Percentiles rank a stretch among this genome's conserved stretches.
These are phyloP conservation scores for Gonioctena quinquepunctata DNA, from an alignment of 1,140 invertebrate species.

Conservation along the genomic window DNA sequence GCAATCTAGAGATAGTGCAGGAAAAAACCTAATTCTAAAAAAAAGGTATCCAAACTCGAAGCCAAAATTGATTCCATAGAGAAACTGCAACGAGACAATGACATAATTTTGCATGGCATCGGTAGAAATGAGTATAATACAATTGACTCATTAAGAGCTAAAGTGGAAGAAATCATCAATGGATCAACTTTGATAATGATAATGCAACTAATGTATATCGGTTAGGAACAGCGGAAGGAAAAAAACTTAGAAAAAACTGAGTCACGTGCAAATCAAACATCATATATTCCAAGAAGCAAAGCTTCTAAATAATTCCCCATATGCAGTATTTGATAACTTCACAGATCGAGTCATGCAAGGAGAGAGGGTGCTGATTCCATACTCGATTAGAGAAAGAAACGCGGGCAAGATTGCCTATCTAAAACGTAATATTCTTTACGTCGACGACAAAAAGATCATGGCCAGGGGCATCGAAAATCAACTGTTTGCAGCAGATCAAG, in stretches of 20 bases:
- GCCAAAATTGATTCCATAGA: not conserved
- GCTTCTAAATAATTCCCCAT: not conserved
- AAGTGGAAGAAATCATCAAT: not conserved
- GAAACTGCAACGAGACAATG: not conserved
- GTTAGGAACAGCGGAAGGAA: not conserved
- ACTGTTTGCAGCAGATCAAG: not conserved
- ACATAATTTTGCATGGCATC: not conserved
- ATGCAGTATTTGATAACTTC: not conserved
- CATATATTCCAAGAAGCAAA: not conserved
- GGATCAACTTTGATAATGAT: not conserved
- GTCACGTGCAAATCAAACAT: not conserved
- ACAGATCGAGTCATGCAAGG: not conserved
- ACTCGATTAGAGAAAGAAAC: not conserved
- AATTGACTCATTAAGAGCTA: not conserved
- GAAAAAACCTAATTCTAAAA: not conserved
- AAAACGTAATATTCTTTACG: not conserved
- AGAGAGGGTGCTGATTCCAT: constrained; percentile 1
- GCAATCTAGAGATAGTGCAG: not conserved
- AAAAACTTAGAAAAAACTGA: not conserved
- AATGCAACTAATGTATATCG: not conserved
- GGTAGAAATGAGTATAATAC: not conserved
- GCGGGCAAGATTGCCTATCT: not conserved
- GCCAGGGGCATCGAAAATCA: not conserved
- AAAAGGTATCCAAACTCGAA: not conserved
- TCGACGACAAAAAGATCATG: not conserved